Conservation (phyloP, 2,888 invertebrate species). For the Limnephilus marmoratus region DNA sequence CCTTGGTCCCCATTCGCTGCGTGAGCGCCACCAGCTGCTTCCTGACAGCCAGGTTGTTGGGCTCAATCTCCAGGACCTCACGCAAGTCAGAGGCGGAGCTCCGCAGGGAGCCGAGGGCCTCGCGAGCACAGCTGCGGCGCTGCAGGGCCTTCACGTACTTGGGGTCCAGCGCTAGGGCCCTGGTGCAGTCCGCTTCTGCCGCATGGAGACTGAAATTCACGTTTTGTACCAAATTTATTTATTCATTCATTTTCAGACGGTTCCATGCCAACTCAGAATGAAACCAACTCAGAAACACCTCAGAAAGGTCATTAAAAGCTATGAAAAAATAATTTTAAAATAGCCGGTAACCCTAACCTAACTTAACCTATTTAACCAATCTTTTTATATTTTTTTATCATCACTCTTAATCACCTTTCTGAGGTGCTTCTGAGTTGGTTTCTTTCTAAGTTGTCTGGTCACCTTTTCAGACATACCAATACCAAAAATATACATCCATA, state of each 20-base stretch:
- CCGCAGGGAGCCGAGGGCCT: slow-evolving; percentile 82
- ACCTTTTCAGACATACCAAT: not conserved
- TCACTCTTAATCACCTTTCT: too few species aligned
- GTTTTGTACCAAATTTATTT: not conserved
- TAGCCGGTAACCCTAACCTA: too few species aligned
- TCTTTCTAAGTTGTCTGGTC: too few species aligned
- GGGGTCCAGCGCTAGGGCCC: slow-evolving; percentile 86
- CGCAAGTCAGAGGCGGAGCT: slow-evolving; percentile 85
- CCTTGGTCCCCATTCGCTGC: slow-evolving; percentile 75
- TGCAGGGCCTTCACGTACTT: slow-evolving; percentile 91
- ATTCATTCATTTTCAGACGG: not conserved
- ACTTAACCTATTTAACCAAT: too few species aligned
- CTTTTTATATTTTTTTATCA: too few species aligned
- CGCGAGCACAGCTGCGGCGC: slow-evolving; percentile 87
- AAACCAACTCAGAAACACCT: too few species aligned
- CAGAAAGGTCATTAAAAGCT: too few species aligned
- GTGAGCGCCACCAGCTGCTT: slow-evolving; percentile 78
- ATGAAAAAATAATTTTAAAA: too few species aligned
- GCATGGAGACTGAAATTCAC: slow-evolving; percentile 77
- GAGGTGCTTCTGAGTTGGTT: too few species aligned
- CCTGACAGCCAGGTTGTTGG: slow-evolving; percentile 84
- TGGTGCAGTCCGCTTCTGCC: slow-evolving; percentile 89
- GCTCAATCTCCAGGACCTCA: slow-evolving; percentile 85
- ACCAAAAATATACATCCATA: not conserved
- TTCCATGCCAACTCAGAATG: too few species aligned